phyloP scores from a whole-genome alignment of 1,140 invertebrate species.

The Calliopsis andreniformis region DNA sequence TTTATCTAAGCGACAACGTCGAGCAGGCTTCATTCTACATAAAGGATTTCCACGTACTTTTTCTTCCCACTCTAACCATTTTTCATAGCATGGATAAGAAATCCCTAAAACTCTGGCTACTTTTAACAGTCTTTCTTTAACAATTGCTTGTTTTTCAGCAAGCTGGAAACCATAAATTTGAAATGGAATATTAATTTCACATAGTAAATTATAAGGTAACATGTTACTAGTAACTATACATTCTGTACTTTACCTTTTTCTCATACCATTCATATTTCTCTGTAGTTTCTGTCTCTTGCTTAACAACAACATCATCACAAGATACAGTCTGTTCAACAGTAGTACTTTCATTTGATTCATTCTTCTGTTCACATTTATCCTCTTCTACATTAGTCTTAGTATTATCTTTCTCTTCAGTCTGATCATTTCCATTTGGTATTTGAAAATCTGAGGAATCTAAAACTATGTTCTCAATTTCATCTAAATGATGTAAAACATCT shows the following conservation, averaged over 20 bases:
- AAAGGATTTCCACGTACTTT: constrained; percentile 71
- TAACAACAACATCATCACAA: background rate
- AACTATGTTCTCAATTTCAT: constrained; percentile 77
- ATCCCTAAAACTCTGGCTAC: constrained; percentile 75
- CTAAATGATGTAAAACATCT: constrained; percentile 74
- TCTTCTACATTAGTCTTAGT: constrained; percentile 34
- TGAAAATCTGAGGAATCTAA: constrained; percentile 63
- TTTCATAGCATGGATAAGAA: constrained; percentile 77
- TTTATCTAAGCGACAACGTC: constrained; percentile 73
- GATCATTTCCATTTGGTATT: constrained; percentile 52
- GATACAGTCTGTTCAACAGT: constrained; percentile 29
- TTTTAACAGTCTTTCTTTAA: constrained; percentile 76
- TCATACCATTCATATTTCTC: constrained; percentile 60
- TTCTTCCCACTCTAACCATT: constrained; percentile 73
- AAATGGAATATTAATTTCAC: background rate
- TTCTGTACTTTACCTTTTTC: constrained; percentile 56
- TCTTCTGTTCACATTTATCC: constrained; percentile 36
- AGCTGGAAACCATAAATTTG: constrained; percentile 62
- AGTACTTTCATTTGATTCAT: constrained; percentile 36
- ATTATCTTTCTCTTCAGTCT: constrained; percentile 4
- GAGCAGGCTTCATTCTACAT: constrained; percentile 74
- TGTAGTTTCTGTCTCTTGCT: background rate
- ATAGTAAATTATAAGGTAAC: background rate
- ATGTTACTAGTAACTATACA: too few species aligned
- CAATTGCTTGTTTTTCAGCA: constrained; percentile 67